These are phyloP conservation scores for Tridacna crocea DNA, from an alignment of 2,888 invertebrate genomes.

Conservation along the genomic window DNA sequence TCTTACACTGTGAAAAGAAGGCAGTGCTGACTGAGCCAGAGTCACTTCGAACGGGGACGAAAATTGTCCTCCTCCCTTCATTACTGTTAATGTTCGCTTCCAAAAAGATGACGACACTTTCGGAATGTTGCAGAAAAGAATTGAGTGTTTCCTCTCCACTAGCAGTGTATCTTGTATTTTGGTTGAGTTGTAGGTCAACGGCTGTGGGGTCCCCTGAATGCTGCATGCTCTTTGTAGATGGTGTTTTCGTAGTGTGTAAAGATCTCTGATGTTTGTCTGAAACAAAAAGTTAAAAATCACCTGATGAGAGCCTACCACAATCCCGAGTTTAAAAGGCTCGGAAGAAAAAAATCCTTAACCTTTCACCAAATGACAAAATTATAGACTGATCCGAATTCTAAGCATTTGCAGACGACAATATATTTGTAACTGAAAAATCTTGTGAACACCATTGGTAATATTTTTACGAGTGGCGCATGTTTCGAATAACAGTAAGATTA, in stretches of 20 bases:
- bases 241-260: background rate
- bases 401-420: no score
- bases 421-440: no score
- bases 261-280: background rate
- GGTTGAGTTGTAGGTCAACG: background rate
- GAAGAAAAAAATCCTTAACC: no score
- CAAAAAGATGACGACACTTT: conserved; percentile 58
- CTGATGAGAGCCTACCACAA: no score
- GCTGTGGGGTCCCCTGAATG: conserved; percentile 30
- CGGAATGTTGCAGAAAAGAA: conserved; percentile 53
- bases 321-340: no score
- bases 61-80: conserved; percentile 14
- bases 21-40: background rate
- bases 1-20: background rate
- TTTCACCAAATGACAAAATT: no score
- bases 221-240: conserved; percentile 5
- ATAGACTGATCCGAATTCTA: no score
- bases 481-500: no score
- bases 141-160: conserved; percentile 30
- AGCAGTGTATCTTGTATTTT: conserved; percentile 19
- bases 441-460: no score
- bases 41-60: conserved; percentile 43
- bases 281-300: no score
- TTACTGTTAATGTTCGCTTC: conserved; percentile 48
- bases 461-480: no score